These are phyloP conservation scores for Xenus cinereus DNA, from an alignment of 2,113 vertebrate genomes.

Conservation along the genomic window DNA sequence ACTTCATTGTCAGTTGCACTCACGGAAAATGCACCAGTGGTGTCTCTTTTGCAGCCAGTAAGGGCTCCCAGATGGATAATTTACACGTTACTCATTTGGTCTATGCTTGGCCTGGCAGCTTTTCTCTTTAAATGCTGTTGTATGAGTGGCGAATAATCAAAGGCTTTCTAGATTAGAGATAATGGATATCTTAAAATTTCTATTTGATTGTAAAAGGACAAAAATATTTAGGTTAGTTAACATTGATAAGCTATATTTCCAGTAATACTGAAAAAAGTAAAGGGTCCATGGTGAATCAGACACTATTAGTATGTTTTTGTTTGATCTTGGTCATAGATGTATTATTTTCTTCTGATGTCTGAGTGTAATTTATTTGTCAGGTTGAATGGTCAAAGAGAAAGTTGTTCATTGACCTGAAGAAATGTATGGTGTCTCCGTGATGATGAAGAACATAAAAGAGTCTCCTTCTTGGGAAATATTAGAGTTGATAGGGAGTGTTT, in stretches of 20 bases:
- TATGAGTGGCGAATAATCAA: not conserved
- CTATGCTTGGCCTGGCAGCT: not conserved
- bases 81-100: not conserved
- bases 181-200: not conserved
- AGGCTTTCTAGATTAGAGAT: not conserved
- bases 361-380: slow-evolving; percentile 69
- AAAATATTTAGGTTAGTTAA: not conserved
- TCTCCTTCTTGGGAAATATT: slow-evolving; percentile 58
- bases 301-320: not conserved
- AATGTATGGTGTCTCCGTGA: slow-evolving; percentile 54
- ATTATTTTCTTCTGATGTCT: slow-evolving; percentile 55
- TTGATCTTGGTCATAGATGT: slow-evolving; percentile 41
- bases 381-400: slow-evolving; percentile 62
- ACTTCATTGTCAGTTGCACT: not conserved
- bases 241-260: not conserved
- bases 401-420: slow-evolving; percentile 60
- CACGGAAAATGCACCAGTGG: not conserved
- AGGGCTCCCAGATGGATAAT: not conserved
- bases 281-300: not conserved
- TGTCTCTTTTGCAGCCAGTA: not conserved
- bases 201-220: not conserved
- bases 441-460: slow-evolving; percentile 63
- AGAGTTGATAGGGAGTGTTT: slow-evolving; percentile 65
- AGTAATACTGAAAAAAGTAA: not conserved
- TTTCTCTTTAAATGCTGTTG: not conserved